phyloP scores from a whole-genome alignment of 2,888 invertebrate genomes.

The Pemphredon lugubris region DNA sequence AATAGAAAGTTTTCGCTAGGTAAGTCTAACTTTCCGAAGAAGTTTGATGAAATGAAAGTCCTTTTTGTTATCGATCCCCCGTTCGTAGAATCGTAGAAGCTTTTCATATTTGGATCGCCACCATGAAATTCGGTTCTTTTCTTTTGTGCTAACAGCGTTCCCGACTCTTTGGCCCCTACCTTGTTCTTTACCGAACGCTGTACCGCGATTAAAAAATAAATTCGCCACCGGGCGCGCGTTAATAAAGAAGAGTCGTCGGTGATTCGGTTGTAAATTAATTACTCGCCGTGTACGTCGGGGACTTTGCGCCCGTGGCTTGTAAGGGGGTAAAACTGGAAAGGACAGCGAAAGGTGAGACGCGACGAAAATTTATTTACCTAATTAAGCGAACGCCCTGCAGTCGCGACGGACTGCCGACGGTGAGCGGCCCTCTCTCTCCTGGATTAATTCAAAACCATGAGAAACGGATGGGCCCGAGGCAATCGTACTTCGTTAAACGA shows the following conservation, averaged over 20 bases:
- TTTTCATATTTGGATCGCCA: too few species aligned
- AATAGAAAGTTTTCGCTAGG: too few species aligned
- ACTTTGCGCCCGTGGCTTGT: slow-evolving; percentile 14
- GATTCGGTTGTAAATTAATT: slow-evolving; percentile 39
- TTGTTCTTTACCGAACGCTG: neutral
- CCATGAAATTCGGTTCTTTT: too few species aligned
- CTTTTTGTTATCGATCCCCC: too few species aligned
- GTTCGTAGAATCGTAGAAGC: too few species aligned
- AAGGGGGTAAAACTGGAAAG: slow-evolving; percentile 19
- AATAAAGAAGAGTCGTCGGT: neutral
- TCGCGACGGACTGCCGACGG: slow-evolving; percentile 27
- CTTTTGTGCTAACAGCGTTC: too few species aligned
- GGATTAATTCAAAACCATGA: slow-evolving; percentile 46
- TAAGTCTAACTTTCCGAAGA: too few species aligned
- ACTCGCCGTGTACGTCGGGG: slow-evolving; percentile 33
- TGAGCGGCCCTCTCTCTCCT: slow-evolving; percentile 17
- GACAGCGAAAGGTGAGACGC: slow-evolving; percentile 30
- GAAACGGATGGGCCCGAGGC: slow-evolving; percentile 33
- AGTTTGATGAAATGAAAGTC: too few species aligned
- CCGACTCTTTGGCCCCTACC: too few species aligned
- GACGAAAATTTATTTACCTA: slow-evolving; percentile 61
- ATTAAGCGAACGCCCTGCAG: slow-evolving; percentile 38
- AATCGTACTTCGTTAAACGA: slow-evolving; percentile 46
- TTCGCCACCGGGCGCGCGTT: neutral
- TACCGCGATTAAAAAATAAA: neutral